phyloP scores from a whole-genome alignment of 1,140 invertebrate genomes.

The Drosophila nigrodunni region DNA sequence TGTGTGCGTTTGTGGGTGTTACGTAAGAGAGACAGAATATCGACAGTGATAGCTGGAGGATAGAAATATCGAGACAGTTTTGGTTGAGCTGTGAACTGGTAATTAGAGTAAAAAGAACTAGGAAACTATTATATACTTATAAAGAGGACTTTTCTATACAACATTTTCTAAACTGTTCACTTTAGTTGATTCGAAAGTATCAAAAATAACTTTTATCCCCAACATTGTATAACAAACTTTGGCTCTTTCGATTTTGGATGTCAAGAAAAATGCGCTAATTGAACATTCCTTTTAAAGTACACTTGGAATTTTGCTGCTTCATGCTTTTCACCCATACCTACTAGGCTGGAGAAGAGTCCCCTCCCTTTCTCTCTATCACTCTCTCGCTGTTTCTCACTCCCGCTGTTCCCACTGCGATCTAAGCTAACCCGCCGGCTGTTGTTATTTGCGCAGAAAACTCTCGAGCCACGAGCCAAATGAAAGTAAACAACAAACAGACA shows the following conservation, averaged over 20 bases:
- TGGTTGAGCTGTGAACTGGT: too few relatives aligned
- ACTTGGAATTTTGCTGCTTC: slow-evolving; percentile 49
- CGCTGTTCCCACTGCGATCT: slow-evolving; percentile 3
- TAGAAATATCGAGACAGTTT: too few relatives aligned
- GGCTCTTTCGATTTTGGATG: slow-evolving; percentile 1
- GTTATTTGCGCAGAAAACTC: slow-evolving; percentile 24
- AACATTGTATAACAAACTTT: slow-evolving; percentile 19
- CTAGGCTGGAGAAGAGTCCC: neutral
- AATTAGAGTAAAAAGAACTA: too few relatives aligned
- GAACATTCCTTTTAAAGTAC: slow-evolving; percentile 51
- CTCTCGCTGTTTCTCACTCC: neutral
- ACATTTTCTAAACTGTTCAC: too few relatives aligned
- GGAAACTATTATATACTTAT: too few relatives aligned
- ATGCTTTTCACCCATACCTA: slow-evolving; percentile 1
- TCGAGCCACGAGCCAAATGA: slow-evolving; percentile 72
- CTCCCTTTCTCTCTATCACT: neutral
- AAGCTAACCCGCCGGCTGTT: slow-evolving; percentile 22
- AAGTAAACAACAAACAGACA: slow-evolving; percentile 63
- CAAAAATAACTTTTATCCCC: neutral
- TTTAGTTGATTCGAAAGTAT: neutral
- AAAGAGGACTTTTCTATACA: too few relatives aligned
- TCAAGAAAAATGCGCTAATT: slow-evolving; percentile 46
- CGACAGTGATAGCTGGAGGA: neutral
- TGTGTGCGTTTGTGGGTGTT: slow-evolving; percentile 9
- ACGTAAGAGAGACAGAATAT: slow-evolving; percentile 10